A percentile compares a stretch with the other conserved stretches of the same genome.
Conservation (phyloP, 2,797 vertebrate genomes). For the Nothura maculosa region DNA sequence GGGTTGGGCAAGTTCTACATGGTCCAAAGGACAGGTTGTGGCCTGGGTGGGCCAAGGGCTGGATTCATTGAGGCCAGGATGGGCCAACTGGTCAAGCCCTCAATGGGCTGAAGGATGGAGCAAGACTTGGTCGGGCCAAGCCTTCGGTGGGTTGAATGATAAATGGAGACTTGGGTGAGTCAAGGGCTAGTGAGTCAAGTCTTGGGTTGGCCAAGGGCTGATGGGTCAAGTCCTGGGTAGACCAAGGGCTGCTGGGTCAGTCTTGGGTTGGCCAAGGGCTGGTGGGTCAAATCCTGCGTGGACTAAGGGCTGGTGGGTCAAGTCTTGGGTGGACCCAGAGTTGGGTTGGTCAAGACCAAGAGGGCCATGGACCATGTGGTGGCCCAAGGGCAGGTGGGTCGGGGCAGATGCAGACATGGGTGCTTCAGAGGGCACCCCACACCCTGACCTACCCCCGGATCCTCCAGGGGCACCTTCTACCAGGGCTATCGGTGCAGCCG, state of each 20-base stretch:
- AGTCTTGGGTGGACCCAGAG: not conserved
- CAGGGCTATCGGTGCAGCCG: conserved; percentile 92
- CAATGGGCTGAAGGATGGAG: not conserved
- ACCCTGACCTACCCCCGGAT: not conserved
- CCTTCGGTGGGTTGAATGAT: too few species aligned
- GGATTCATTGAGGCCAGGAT: too few species aligned
- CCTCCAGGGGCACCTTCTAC: conserved; percentile 91
- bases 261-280: not conserved
- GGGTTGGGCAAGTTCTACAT: not conserved
- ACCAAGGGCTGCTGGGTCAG: not conserved
- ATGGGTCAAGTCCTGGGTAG: not conserved
- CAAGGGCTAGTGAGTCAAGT: too few species aligned
- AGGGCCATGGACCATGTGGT: not conserved
- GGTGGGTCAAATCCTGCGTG: too few species aligned
- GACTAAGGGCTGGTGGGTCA: too few species aligned
- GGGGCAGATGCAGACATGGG: too few species aligned
- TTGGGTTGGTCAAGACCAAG: too few species aligned
- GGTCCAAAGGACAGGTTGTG: not conserved
- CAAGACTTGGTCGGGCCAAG: too few species aligned
- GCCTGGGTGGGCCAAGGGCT: not conserved
- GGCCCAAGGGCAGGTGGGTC: not conserved
- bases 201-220: not conserved
- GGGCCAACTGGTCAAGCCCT: not conserved
- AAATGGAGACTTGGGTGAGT: too few species aligned
- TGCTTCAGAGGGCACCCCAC: accelerated